phyloP scores from a whole-genome alignment of 1,140 invertebrate genomes.

The Phthorimaea operculella region DNA sequence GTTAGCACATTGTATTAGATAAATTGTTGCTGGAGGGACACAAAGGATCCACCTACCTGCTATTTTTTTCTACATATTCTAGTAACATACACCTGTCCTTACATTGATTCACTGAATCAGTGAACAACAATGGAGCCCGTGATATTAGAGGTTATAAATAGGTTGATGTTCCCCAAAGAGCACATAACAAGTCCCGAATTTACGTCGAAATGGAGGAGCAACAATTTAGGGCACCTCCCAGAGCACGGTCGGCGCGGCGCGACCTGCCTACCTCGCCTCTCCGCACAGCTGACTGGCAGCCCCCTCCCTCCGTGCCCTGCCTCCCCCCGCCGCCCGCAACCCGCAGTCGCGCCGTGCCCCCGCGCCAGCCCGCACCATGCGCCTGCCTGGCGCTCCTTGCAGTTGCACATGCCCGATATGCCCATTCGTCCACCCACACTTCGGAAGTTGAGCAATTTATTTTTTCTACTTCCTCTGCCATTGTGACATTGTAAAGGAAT shows the following conservation, averaged over 20 bases:
- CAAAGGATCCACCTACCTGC: too few species aligned
- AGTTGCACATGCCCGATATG: slow-evolving; percentile 16
- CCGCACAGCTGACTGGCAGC: slow-evolving; percentile 62
- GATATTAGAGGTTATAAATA: background rate
- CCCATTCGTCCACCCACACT: background rate
- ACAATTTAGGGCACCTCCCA: slow-evolving; percentile 62
- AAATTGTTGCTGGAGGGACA: too few species aligned
- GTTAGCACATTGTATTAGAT: too few species aligned
- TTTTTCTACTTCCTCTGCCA: too few species aligned
- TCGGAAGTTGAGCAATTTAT: background rate
- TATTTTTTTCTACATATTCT: too few species aligned
- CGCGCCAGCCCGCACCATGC: slow-evolving; percentile 12
- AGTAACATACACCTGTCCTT: too few species aligned
- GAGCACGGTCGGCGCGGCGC: slow-evolving; percentile 35
- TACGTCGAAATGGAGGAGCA: slow-evolving; percentile 38
- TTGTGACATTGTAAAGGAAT: slow-evolving; percentile 14
- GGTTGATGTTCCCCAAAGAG: slow-evolving; percentile 19
- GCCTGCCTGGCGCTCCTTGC: slow-evolving; percentile 23
- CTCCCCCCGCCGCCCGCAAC: slow-evolving; percentile 29
- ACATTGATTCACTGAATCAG: too few species aligned
- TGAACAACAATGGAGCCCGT: too few species aligned
- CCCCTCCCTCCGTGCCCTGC: slow-evolving; percentile 8
- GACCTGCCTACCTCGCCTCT: slow-evolving; percentile 48
- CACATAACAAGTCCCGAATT: slow-evolving; percentile 24
- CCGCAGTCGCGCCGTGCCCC: slow-evolving; percentile 5